Evolutionary conservation across 2,888 invertebrate genomes (phyloP), one percentile per base, ranked within the genome.

Genomic region (Alviniconcha strummeri): DNA sequence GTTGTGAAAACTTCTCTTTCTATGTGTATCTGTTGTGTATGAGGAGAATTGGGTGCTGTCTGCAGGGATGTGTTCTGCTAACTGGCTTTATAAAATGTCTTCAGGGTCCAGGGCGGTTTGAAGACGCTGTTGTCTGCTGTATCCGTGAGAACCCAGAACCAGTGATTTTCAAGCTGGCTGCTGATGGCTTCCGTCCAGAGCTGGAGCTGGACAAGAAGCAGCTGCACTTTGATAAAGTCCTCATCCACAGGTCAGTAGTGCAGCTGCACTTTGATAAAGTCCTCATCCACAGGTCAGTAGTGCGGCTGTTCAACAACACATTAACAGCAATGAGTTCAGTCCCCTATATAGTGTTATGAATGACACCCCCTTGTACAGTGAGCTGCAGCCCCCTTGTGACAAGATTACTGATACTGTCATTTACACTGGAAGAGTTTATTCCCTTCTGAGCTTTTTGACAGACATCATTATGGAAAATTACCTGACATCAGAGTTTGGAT

Each of bases 141-240:
- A 90, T 94, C 13, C 88, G 92, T 76, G 94, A 94, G 84, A 94
- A 94, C 85, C 94, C 94, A 7, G 94, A 94, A 84, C 94, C 94
- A 7, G 89, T 94, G 57, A 90, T 93, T 54, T 94, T 94, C 88
- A 93, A 93, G 84, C 84, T 94, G 19, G 85, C 88, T 72, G 93
- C 93, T 89, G 90, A 92, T 85, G 94, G 93, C 11, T 92, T 93
- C 85, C 85, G 92, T 55, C 94, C 94, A 5, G 93, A 93, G 82
- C 90, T 94, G 60, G 92, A 93, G 81, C 89, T 94, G 17, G 93
- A 94, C 88, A 93, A 92, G 85, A 93, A 92, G 87, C 88, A 89
- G 52, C 90, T 94, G 17, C 92, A 93, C 85, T 94, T 94, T 89
- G 94, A 94, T 72, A 92, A 91, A 88, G 93, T 94, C 54, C 90